Evolutionary conservation across 2,888 invertebrate genomes (phyloP).

Genomic region (Diloba caeruleocephala): DNA sequence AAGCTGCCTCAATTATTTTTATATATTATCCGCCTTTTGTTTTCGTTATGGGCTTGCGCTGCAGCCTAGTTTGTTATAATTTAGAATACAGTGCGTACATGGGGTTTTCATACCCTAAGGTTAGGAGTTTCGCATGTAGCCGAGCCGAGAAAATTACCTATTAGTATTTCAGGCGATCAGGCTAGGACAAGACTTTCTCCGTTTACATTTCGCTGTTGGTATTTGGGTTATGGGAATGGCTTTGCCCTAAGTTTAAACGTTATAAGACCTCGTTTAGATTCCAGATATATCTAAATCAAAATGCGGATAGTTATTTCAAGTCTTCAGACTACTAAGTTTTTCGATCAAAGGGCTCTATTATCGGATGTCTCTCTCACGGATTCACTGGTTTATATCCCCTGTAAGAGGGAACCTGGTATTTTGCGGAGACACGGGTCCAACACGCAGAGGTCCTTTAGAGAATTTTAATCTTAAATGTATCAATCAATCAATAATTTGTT

Average conservation of each 20-base stretch:
- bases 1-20: too few relatives aligned
- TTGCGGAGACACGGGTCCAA: too few relatives aligned
- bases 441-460: too few relatives aligned
- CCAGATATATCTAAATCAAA: constrained; percentile 53
- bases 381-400: too few relatives aligned
- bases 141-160: constrained; percentile 52
- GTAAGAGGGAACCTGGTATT: too few relatives aligned
- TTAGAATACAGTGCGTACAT: neutral
- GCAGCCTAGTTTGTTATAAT: too few relatives aligned
- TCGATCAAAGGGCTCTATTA: constrained; percentile 1
- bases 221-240: constrained; percentile 81
- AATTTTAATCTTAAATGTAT: too few relatives aligned
- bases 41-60: too few relatives aligned
- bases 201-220: constrained; percentile 78
- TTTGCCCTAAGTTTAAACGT: constrained; percentile 71
- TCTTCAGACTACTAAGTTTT: constrained; percentile 12
- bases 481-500: too few relatives aligned
- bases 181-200: constrained; percentile 80
- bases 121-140: constrained; percentile 55
- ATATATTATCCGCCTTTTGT: too few relatives aligned
- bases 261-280: constrained; percentile 63
- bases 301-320: constrained; percentile 18
- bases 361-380: too few relatives aligned
- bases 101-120: constrained; percentile 20
- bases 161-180: constrained; percentile 78